Conservation (phyloP, 2,888 invertebrate genomes). For the Euclidia mi region DNA sequence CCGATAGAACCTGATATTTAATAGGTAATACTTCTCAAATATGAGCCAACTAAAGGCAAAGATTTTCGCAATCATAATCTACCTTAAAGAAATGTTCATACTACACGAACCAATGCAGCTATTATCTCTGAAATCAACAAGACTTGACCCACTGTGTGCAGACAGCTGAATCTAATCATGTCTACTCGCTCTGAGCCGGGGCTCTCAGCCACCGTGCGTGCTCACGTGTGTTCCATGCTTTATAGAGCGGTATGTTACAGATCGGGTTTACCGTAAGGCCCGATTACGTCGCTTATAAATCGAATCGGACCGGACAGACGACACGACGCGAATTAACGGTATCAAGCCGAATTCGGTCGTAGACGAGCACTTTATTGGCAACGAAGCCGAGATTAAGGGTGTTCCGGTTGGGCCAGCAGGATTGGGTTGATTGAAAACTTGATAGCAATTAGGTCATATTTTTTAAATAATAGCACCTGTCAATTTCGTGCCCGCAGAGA, state of each 20-base stretch:
- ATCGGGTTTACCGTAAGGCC: constrained; percentile 79
- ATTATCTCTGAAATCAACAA: constrained; percentile 11
- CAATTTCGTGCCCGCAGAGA: too few relatives aligned
- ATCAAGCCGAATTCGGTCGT: constrained; percentile 78
- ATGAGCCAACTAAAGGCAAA: too few relatives aligned
- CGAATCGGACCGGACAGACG: constrained; percentile 66
- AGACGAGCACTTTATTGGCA: constrained; percentile 44
- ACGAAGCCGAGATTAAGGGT: constrained; percentile 36
- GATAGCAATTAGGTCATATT: too few relatives aligned
- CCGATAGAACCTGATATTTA: too few relatives aligned
- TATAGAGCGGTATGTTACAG: constrained; percentile 66
- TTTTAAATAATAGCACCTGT: too few relatives aligned
- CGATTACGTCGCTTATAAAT: constrained; percentile 86
- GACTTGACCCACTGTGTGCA: constrained; percentile 37
- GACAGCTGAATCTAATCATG: constrained; percentile 41
- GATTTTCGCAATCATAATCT: too few relatives aligned
- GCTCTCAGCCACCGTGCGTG: constrained; percentile 45
- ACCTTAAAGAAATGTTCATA: too few relatives aligned
- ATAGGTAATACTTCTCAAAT: too few relatives aligned
- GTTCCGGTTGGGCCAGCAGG: constrained; percentile 15
- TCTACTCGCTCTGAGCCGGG: constrained; percentile 48
- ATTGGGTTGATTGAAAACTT: constrained; percentile 28
- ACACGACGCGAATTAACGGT: constrained; percentile 77
- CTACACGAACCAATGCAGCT: too few relatives aligned
- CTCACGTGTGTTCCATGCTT: constrained; percentile 59